phyloP scores from a whole-genome alignment of 2,888 invertebrate genomes.

The Gastrophysa polygoni region DNA sequence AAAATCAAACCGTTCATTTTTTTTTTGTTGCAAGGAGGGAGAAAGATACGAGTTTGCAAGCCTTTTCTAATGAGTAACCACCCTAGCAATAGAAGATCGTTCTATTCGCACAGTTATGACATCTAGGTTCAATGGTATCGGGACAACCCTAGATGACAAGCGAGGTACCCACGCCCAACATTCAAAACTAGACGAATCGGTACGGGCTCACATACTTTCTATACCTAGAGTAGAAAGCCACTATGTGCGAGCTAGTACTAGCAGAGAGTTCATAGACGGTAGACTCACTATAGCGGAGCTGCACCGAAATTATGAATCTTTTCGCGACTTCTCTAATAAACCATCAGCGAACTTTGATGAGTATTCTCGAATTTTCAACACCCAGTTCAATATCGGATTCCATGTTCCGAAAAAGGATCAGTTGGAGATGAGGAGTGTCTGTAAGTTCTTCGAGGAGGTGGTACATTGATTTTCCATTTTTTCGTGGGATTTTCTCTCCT shows the following conservation, averaged over 20 bases:
- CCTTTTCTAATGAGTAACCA: too few relatives aligned
- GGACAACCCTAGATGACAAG: slow-evolving; percentile 4
- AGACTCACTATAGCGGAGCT: slow-evolving; percentile 3
- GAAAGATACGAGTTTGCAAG: too few relatives aligned
- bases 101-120: neutral
- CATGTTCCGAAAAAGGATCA: too few relatives aligned
- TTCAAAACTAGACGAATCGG: slow-evolving; percentile 3
- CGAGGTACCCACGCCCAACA: neutral
- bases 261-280: neutral
- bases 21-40: too few relatives aligned
- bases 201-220: slow-evolving; percentile 6
- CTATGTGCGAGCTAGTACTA: slow-evolving; percentile 3
- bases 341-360: slow-evolving; percentile 4
- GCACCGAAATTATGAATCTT: neutral
- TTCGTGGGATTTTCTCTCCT: too few relatives aligned
- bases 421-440: too few relatives aligned
- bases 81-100: too few relatives aligned
- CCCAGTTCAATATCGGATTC: too few relatives aligned
- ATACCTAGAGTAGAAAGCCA: neutral
- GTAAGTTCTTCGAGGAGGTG: too few relatives aligned
- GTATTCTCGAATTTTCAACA: neutral
- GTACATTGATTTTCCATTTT: too few relatives aligned
- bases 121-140: slow-evolving; percentile 1
- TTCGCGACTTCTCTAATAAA: slow-evolving; percentile 8
- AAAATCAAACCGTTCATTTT: too few relatives aligned